phyloP scores from a whole-genome alignment of 2,797 vertebrate species.

The Falco peregrinus region DNA sequence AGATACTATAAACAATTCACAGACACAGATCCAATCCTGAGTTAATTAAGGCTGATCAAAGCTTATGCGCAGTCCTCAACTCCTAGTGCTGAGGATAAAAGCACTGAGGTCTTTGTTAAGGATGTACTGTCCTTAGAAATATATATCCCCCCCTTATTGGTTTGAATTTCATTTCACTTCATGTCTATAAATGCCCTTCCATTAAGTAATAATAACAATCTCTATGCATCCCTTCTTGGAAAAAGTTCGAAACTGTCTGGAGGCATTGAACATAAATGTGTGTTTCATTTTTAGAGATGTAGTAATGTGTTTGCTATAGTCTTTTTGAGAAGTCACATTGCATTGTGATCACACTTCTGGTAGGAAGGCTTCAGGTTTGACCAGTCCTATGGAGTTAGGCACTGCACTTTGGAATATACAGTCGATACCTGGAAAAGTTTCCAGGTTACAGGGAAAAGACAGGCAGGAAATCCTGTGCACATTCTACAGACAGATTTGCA shows the following conservation, averaged over 20 bases:
- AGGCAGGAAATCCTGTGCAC: neutral
- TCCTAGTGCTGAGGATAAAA: conserved; percentile 43
- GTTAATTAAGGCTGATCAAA: conserved; percentile 66
- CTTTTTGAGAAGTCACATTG: conserved; percentile 5
- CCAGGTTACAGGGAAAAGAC: neutral
- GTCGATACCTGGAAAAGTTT: neutral
- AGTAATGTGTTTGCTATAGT: neutral
- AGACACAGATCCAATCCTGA: conserved; percentile 39
- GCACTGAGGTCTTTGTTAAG: conserved; percentile 15
- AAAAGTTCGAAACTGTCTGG: conserved; percentile 37
- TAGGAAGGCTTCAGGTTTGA: neutral
- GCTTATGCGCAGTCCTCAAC: conserved; percentile 6
- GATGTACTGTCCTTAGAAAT: conserved; percentile 42
- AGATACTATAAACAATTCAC: conserved; percentile 59
- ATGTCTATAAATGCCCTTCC: conserved; percentile 37
- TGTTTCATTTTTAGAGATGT: conserved; percentile 31
- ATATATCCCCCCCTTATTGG: neutral
- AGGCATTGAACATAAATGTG: conserved; percentile 1
- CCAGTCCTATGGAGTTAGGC: neutral
- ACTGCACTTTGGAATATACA: neutral
- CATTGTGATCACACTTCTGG: neutral
- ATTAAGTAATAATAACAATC: conserved; percentile 43
- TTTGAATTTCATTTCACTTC: conserved; percentile 54
- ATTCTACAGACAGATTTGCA: neutral
- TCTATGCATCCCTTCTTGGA: conserved; percentile 41